These are phyloP conservation scores for Carassius gibelio DNA, from an alignment of 2,113 vertebrate species.

Conservation along the genomic window DNA sequence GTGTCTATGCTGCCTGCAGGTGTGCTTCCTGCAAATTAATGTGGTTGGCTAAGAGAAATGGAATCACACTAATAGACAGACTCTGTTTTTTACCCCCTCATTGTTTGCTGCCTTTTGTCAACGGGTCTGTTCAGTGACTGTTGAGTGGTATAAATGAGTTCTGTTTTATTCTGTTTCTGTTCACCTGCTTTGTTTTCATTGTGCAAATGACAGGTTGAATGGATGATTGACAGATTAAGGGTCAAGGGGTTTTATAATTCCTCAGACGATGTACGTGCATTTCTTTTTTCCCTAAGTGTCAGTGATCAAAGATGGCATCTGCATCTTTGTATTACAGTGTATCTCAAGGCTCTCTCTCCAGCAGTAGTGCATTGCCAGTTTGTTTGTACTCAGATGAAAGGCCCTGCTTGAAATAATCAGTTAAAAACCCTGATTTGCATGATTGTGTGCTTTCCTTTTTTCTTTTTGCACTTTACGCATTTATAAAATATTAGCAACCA, in stretches of 20 bases:
- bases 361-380: background rate
- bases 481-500: background rate
- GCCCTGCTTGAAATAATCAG: slow-evolving; percentile 16
- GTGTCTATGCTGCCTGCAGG: slow-evolving; percentile 35
- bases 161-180: slow-evolving; percentile 4
- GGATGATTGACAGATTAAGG: background rate
- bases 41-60: background rate
- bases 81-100: background rate
- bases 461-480: background rate
- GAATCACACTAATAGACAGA: background rate
- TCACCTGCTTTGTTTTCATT: slow-evolving; percentile 21
- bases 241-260: background rate
- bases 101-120: slow-evolving; percentile 11
- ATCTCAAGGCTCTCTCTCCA: background rate
- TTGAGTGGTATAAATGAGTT: background rate
- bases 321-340: background rate
- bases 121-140: background rate
- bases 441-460: background rate
- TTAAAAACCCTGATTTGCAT: slow-evolving; percentile 35
- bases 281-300: background rate
- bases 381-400: background rate
- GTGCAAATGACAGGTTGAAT: background rate
- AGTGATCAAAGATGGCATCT: background rate
- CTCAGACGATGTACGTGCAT: background rate
- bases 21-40: slow-evolving; percentile 23